phyloP scores from a whole-genome alignment of 2,797 vertebrate species.

The Semaprochilodus insignis region DNA sequence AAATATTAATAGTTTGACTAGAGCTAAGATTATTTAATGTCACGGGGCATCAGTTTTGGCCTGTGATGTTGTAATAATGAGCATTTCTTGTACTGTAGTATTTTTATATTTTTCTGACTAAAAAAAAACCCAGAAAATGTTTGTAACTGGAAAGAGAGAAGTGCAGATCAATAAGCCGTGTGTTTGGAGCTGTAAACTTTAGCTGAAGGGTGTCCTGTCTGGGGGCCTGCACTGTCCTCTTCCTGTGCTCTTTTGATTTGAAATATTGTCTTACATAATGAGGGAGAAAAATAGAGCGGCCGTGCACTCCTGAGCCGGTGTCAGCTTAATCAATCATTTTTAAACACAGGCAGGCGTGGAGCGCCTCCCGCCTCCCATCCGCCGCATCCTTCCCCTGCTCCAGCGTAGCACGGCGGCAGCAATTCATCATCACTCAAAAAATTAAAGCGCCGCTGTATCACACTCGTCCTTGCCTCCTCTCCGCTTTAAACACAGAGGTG shows the following conservation, averaged over 20 bases:
- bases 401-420: conserved; percentile 76
- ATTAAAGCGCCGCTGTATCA: conserved; percentile 72
- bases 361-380: conserved; percentile 71
- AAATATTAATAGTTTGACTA: neutral
- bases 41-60: neutral
- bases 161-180: conserved; percentile 70
- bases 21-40: neutral
- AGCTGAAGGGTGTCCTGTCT: conserved; percentile 80
- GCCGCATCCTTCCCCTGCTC: conserved; percentile 76
- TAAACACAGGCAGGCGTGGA: conserved; percentile 82
- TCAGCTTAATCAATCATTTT: conserved; percentile 91
- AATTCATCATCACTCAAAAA: conserved; percentile 85
- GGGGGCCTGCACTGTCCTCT: conserved; percentile 78
- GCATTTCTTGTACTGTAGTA: neutral
- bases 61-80: neutral
- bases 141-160: conserved; percentile 55
- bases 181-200: conserved; percentile 75
- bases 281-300: conserved; percentile 79
- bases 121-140: neutral
- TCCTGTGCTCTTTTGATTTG: conserved; percentile 79
- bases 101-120: neutral
- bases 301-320: conserved; percentile 81
- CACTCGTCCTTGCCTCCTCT: conserved; percentile 78
- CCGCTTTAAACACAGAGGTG: conserved; percentile 66
- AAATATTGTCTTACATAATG: conserved; percentile 85